These are phyloP conservation scores for Caenorhabditis sulstoni DNA, from an alignment of 2,888 invertebrate genomes.

Conservation along the genomic window DNA sequence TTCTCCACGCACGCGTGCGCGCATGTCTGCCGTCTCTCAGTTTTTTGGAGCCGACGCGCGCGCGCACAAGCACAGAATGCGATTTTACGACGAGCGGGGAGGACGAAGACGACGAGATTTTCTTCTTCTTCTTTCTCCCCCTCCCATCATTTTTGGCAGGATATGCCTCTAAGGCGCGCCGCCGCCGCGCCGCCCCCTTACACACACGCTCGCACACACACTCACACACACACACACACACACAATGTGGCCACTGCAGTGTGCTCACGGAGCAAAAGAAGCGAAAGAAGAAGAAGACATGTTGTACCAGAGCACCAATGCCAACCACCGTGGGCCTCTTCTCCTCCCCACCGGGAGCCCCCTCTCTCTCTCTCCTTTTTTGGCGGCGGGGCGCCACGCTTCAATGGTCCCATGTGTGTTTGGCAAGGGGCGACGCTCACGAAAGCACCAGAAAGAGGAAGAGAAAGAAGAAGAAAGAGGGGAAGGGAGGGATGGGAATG, in stretches of 20 bases:
- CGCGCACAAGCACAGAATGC: conserved; percentile 21
- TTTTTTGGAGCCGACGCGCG: not conserved
- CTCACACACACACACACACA: conserved; percentile 8
- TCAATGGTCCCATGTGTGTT: conserved; percentile 32
- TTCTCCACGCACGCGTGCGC: not conserved
- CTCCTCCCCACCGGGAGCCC: too few relatives aligned
- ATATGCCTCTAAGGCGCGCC: conserved; percentile 25
- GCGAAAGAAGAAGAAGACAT: conserved; percentile 16
- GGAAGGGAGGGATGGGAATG: not conserved
- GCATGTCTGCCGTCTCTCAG: not conserved
- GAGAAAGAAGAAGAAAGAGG: conserved; percentile 5
- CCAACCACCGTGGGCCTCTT: conserved; percentile 6
- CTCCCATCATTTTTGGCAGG: conserved; percentile 21
- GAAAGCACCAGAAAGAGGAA: conserved; percentile 12
- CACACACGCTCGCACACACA: conserved; percentile 10
- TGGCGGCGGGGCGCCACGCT: conserved; percentile 26
- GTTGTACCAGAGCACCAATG: conserved; percentile 11
- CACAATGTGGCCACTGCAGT: conserved; percentile 16
- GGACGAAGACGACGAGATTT: conserved; percentile 31
- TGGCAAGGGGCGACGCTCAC: not conserved
- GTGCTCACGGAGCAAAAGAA: conserved; percentile 15
- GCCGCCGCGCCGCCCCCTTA: conserved; percentile 6
- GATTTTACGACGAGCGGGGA: conserved; percentile 17
- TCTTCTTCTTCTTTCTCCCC: conserved; percentile 31
- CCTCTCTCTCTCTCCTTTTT: too few relatives aligned